Conservation (phyloP, 2,888 invertebrate genomes). For the Tetragonula carbonaria region DNA sequence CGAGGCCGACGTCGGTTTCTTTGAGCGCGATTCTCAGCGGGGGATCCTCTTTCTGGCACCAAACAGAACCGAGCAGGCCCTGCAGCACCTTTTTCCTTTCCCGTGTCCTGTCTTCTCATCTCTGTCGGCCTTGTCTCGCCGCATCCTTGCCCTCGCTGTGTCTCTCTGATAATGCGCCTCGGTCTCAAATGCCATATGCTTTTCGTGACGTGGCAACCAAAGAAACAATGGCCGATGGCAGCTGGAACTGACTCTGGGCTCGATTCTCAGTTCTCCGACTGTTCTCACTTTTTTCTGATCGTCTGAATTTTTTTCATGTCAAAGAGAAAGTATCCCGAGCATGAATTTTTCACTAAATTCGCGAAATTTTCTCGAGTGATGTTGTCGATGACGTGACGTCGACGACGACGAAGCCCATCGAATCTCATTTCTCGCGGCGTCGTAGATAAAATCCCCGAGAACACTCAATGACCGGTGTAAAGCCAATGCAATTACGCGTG, state of each 20-base stretch:
- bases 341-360: background rate
- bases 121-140: conserved; percentile 43
- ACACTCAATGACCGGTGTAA: conserved; percentile 67
- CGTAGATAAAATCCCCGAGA: conserved; percentile 5
- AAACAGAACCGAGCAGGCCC: conserved; percentile 55
- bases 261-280: background rate
- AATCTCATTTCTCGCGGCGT: background rate
- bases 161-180: conserved; percentile 28
- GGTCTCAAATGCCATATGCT: conserved; percentile 44
- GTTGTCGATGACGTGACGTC: background rate
- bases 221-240: background rate
- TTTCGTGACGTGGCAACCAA: conserved; percentile 25
- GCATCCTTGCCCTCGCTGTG: conserved; percentile 15
- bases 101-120: conserved; percentile 29
- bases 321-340: background rate
- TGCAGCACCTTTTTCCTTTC: conserved; percentile 53
- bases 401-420: background rate
- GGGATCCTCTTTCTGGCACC: conserved; percentile 69
- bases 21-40: conserved; percentile 76
- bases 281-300: too few species aligned
- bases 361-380: background rate
- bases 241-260: background rate
- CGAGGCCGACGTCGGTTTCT: conserved; percentile 70
- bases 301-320: too few species aligned
- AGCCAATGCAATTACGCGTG: conserved; percentile 65